Conservation (phyloP, 2,797 vertebrate species). For the Simalia tracyae region DNA sequence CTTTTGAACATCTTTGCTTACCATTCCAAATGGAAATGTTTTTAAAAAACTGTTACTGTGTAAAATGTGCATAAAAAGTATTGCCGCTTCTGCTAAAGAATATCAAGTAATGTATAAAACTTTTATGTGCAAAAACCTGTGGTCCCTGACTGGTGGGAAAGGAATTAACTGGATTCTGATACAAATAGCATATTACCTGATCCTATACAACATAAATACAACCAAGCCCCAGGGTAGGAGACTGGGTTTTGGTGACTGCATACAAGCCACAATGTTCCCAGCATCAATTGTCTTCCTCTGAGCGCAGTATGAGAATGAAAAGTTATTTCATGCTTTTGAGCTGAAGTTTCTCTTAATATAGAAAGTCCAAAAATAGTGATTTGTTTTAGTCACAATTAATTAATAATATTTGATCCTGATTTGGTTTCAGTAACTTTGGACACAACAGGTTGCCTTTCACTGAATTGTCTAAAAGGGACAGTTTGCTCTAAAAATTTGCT, state of each 20-base stretch:
- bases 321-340: neutral
- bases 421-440: neutral
- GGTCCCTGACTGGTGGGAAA: conserved; percentile 11
- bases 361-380: neutral
- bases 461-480: neutral
- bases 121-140: neutral
- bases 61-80: conserved; percentile 51
- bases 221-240: neutral
- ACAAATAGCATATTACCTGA: conserved; percentile 11
- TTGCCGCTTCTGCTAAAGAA: conserved; percentile 42
- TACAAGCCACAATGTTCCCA: neutral
- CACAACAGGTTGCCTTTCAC: neutral
- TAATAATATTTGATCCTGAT: neutral
- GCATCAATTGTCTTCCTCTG: neutral
- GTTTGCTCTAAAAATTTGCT: neutral
- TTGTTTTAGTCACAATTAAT: neutral
- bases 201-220: neutral
- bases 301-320: neutral
- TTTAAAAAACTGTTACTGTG: conserved; percentile 33
- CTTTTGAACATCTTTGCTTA: conserved; percentile 47
- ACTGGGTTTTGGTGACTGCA: neutral
- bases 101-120: conserved; percentile 26
- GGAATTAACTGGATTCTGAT: conserved; percentile 24
- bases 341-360: neutral
- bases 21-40: conserved; percentile 14